These are phyloP conservation scores for Balaenoptera acutorostrata DNA, from an alignment of 2,113 vertebrate species.

Conservation along the genomic window DNA sequence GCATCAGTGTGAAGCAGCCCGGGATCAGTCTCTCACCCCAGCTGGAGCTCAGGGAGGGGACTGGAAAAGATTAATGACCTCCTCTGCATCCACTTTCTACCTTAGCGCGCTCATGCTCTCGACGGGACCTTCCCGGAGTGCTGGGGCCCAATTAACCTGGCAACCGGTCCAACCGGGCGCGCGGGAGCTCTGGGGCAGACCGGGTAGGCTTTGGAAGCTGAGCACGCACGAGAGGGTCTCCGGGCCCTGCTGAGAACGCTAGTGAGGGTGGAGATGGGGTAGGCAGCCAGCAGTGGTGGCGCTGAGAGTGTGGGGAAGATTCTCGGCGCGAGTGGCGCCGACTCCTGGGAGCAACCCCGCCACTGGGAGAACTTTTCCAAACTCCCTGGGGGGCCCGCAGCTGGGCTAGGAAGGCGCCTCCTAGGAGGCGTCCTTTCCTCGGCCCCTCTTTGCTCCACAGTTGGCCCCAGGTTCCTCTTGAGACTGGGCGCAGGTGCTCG, in stretches of 20 bases:
- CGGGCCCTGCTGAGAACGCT: background rate
- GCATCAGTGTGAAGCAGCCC: constrained; percentile 39
- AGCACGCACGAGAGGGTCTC: background rate
- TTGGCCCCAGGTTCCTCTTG: background rate
- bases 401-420: background rate
- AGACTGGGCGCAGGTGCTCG: background rate
- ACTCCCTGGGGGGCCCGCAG: constrained; percentile 27
- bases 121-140: background rate
- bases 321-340: background rate
- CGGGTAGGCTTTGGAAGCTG: background rate
- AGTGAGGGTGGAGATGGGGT: background rate
- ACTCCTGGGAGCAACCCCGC: background rate
- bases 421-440: background rate
- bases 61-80: background rate
- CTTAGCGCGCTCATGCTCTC: background rate
- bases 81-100: background rate
- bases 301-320: background rate
- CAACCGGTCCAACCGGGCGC: background rate
- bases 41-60: background rate
- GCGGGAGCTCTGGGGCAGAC: background rate
- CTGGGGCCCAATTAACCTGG: background rate
- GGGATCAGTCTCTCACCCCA: background rate
- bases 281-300: background rate
- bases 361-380: constrained; percentile 66
- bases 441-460: background rate